Evolutionary conservation across 2,888 invertebrate genomes (phyloP).

Genomic region (Leptinotarsa rubiginosa): DNA sequence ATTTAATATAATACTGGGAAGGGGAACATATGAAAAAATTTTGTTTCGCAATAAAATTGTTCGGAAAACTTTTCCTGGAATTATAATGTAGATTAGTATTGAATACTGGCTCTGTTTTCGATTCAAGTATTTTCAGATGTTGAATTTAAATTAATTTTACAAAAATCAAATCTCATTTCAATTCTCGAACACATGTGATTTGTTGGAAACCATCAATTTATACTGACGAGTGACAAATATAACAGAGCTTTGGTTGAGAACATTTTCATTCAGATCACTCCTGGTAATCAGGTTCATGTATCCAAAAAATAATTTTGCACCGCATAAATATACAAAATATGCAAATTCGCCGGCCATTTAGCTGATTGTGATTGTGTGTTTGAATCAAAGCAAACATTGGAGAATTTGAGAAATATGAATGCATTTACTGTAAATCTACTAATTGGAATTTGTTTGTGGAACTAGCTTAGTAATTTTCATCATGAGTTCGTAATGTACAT

Average conservation of each 20-base stretch:
- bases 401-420: neutral
- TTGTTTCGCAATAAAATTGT: too few relatives aligned
- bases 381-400: conserved; percentile 2
- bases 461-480: neutral
- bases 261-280: conserved; percentile 2
- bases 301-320: conserved; percentile 12
- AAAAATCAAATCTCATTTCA: too few relatives aligned
- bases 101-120: too few relatives aligned
- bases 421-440: neutral
- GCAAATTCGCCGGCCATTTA: neutral
- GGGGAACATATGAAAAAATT: too few relatives aligned
- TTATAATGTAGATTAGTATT: too few relatives aligned
- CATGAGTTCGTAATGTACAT: neutral
- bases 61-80: too few relatives aligned
- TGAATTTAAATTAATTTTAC: too few relatives aligned
- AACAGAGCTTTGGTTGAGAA: neutral
- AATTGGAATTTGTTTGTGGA: neutral
- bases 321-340: neutral
- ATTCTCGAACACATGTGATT: too few relatives aligned
- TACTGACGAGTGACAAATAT: too few relatives aligned
- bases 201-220: too few relatives aligned
- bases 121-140: too few relatives aligned
- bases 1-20: too few relatives aligned
- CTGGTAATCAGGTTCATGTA: conserved; percentile 2
- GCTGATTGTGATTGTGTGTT: conserved; percentile 2